A percentile compares a stretch with the other conserved stretches of the same genome.
Conservation (phyloP, 2,797 vertebrate genomes). For the Macropus fuliginosus region DNA sequence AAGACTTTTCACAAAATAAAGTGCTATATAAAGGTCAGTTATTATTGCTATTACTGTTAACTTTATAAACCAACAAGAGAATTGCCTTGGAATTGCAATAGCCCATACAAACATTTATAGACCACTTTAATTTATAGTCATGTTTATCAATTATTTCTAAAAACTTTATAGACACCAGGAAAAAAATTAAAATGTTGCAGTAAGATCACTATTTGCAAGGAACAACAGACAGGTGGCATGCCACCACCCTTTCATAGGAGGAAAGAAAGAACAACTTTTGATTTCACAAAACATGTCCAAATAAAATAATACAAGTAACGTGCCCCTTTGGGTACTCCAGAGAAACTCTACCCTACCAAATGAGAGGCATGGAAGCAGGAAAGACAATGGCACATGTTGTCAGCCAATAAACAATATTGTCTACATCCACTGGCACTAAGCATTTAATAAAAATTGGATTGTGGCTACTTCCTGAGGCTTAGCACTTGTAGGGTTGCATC, state of each 20-base stretch:
- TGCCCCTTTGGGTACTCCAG: not conserved
- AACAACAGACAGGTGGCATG: not conserved
- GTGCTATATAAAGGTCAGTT: not conserved
- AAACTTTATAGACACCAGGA: not conserved
- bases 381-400: conserved; percentile 49
- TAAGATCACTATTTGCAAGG: not conserved
- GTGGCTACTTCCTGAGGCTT: conserved; percentile 79
- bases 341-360: not conserved
- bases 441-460: conserved; percentile 83
- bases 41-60: not conserved
- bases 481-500: conserved; percentile 70
- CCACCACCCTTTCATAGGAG: not conserved
- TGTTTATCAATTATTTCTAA: conserved; percentile 25
- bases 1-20: conserved; percentile 36
- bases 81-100: not conserved
- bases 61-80: conserved; percentile 16
- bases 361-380: not conserved
- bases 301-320: conserved; percentile 30
- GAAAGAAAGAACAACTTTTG: not conserved
- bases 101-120: not conserved
- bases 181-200: not conserved
- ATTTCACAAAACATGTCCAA: not conserved
- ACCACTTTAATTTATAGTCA: not conserved
- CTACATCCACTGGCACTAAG: conserved; percentile 69
- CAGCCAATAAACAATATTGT: conserved; percentile 65